phyloP scores from a whole-genome alignment of 2,113 vertebrate species.

The Ophthalmolycus amberensis region DNA sequence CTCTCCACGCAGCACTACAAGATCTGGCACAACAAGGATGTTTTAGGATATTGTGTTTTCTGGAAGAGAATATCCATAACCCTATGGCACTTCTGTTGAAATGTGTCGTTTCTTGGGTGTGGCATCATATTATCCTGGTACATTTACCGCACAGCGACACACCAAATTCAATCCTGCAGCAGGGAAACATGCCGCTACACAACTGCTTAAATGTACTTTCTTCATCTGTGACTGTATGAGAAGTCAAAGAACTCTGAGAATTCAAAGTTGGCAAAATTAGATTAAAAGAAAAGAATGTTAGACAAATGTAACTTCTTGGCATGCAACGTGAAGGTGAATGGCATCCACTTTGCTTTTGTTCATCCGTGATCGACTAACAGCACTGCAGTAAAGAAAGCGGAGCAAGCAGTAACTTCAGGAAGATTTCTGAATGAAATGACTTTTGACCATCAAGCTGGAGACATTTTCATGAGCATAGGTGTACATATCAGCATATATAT shows the following conservation, averaged over 20 bases:
- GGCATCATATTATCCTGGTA: not conserved
- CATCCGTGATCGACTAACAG: not conserved
- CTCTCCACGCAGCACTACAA: not conserved
- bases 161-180: not conserved
- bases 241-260: not conserved
- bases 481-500: not conserved
- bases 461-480: not conserved
- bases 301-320: no score
- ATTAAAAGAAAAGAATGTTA: no score
- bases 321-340: not conserved
- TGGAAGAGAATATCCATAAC: not conserved
- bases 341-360: not conserved
- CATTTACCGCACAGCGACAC: not conserved
- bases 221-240: not conserved
- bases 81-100: not conserved
- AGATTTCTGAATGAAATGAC: not conserved
- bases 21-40: constrained; percentile 6
- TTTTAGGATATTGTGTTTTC: constrained; percentile 8
- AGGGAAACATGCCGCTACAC: not conserved
- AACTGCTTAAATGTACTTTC: not conserved
- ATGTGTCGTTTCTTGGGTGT: constrained; percentile 1
- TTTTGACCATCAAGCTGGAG: not conserved
- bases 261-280: not conserved
- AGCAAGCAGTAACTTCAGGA: not conserved
- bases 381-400: not conserved